Percentiles rank a stretch among this genome's conserved stretches.
phyloP scores from a whole-genome alignment of 2,113 vertebrate species.

The Ctenodactylus gundi region DNA sequence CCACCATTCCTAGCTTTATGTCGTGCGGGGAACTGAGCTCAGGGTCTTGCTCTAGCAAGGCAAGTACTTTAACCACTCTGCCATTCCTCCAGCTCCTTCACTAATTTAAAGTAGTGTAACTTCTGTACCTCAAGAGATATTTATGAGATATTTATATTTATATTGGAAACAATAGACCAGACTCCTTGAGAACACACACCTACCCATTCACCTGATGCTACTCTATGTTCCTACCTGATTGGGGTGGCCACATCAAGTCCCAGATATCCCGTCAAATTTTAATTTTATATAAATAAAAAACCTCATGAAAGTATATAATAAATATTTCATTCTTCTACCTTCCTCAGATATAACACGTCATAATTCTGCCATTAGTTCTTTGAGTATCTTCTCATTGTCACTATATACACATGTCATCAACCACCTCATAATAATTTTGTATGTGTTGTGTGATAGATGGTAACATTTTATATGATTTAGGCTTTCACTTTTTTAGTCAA shows the following conservation, averaged over 20 bases:
- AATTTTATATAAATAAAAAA: background rate
- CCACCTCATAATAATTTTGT: background rate
- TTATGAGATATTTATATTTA: background rate
- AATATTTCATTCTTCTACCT: background rate
- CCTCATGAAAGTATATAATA: background rate
- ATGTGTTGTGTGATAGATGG: background rate
- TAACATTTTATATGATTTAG: background rate
- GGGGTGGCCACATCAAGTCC: background rate
- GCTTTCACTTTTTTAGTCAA: background rate
- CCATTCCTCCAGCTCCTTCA: too few relatives aligned
- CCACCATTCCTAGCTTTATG: too few relatives aligned
- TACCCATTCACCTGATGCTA: too few relatives aligned
- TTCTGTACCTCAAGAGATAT: background rate
- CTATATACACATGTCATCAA: background rate
- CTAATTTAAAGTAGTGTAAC: slow-evolving; percentile 42
- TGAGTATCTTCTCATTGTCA: background rate
- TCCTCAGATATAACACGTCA: background rate
- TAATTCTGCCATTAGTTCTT: background rate
- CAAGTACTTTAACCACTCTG: too few relatives aligned
- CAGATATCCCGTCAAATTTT: background rate
- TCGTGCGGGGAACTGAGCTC: too few relatives aligned
- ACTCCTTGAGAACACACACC: too few relatives aligned
- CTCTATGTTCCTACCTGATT: background rate
- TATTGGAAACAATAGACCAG: background rate
- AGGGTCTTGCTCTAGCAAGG: too few relatives aligned